Conservation (phyloP, 2,888 invertebrate species). For the Parapristionchus giblindavisi region DNA sequence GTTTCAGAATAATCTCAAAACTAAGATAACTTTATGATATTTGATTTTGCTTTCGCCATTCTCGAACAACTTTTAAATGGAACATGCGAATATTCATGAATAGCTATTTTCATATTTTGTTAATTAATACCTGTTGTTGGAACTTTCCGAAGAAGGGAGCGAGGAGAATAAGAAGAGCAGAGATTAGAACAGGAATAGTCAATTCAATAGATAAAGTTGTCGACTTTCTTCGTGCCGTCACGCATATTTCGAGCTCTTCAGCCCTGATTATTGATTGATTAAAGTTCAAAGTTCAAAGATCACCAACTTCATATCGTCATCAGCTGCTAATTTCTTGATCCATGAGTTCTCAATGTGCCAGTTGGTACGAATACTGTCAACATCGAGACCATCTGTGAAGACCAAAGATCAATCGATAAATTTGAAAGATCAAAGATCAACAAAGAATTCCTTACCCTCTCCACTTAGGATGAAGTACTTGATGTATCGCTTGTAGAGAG, state of each 20-base stretch:
- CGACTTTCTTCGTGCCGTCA: slow-evolving; percentile 56
- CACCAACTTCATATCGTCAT: slow-evolving; percentile 52
- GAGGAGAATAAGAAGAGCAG: slow-evolving; percentile 59
- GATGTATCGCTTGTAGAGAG: slow-evolving; percentile 55
- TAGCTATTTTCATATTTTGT: neutral
- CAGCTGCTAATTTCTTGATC: slow-evolving; percentile 52
- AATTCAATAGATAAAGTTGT: slow-evolving; percentile 62
- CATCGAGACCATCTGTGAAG: slow-evolving; percentile 48
- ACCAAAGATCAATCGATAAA: neutral
- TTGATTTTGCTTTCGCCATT: neutral
- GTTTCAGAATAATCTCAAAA: neutral
- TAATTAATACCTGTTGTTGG: slow-evolving; percentile 49
- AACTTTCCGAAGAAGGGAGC: slow-evolving; percentile 66
- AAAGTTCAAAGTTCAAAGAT: neutral
- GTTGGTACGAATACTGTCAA: slow-evolving; percentile 50
- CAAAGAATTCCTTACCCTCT: slow-evolving; percentile 13
- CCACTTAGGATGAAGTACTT: slow-evolving; percentile 51
- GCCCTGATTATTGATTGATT: slow-evolving; percentile 44
- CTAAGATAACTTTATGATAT: neutral
- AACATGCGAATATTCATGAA: neutral
- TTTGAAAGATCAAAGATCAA: neutral
- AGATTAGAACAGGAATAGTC: slow-evolving; percentile 61
- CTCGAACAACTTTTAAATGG: neutral
- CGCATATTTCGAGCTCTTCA: slow-evolving; percentile 58
- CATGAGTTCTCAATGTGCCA: slow-evolving; percentile 59